Percentiles rank a stretch among this genome's conserved stretches.
Evolutionary conservation across 2,113 vertebrate species (phyloP).

Genomic region (Scalopus aquaticus): DNA sequence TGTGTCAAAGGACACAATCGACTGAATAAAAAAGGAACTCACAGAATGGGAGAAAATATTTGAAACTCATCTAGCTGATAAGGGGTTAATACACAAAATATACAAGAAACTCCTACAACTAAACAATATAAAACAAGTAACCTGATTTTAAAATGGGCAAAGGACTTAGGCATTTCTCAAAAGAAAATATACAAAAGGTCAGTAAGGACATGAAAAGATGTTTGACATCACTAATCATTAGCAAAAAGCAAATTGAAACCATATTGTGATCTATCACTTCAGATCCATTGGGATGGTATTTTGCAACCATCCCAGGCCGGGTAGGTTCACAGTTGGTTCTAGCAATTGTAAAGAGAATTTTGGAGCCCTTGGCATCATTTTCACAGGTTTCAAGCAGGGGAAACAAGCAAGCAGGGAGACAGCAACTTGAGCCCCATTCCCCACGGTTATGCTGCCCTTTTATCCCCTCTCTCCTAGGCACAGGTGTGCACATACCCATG

Average conservation of each 20-base stretch:
- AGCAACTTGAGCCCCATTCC: too few relatives aligned
- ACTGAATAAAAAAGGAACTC: not conserved
- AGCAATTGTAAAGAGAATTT: too few relatives aligned
- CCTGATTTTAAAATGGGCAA: not conserved
- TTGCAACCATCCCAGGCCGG: too few relatives aligned
- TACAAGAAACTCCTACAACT: not conserved
- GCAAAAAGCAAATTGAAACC: not conserved
- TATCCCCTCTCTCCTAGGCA: too few relatives aligned
- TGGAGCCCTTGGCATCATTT: too few relatives aligned
- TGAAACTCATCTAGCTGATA: not conserved
- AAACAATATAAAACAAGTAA: not conserved
- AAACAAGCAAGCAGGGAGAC: too few relatives aligned
- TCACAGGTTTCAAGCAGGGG: too few relatives aligned
- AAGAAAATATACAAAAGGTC: not conserved
- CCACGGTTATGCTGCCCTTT: too few relatives aligned
- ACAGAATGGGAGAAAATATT: not conserved
- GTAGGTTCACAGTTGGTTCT: too few relatives aligned
- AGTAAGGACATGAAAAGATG: not conserved
- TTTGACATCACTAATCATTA: not conserved
- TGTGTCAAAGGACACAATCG: not conserved
- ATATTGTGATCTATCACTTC: not conserved
- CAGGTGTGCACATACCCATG: too few relatives aligned
- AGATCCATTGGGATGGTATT: not conserved
- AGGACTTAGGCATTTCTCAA: not conserved
- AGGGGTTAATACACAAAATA: not conserved